Evolutionary conservation across 2,797 vertebrate species (phyloP).

Genomic region (Neosilurus hyrtlii): DNA sequence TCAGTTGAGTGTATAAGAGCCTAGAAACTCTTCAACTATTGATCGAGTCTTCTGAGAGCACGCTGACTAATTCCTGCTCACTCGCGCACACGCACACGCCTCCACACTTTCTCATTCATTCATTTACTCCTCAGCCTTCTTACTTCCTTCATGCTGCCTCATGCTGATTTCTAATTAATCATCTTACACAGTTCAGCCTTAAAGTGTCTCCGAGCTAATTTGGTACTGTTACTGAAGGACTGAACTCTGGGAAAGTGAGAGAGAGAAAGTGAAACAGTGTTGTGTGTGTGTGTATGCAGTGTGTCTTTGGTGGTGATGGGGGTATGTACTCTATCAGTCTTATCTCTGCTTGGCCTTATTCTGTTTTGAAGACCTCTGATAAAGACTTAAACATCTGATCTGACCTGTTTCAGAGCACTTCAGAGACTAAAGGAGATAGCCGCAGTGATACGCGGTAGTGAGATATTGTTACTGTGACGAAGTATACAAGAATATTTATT

Average conservation of each 20-base stretch:
- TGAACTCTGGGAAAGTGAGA: neutral
- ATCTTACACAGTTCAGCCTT: slow-evolving; percentile 32
- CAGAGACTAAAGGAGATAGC: slow-evolving; percentile 21
- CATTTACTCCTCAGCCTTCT: slow-evolving; percentile 6
- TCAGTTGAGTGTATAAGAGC: neutral
- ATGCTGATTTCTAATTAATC: slow-evolving; percentile 39
- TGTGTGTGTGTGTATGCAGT: slow-evolving; percentile 22
- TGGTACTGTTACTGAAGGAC: slow-evolving; percentile 47
- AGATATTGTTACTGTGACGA: slow-evolving; percentile 24
- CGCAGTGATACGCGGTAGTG: slow-evolving; percentile 1
- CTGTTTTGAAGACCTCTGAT: slow-evolving; percentile 45
- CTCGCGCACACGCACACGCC: neutral
- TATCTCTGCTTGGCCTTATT: slow-evolving; percentile 55
- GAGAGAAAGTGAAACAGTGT: slow-evolving; percentile 1
- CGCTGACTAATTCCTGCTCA: slow-evolving; percentile 4
- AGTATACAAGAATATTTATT: neutral
- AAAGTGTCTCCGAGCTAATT: slow-evolving; percentile 57
- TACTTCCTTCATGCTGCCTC: slow-evolving; percentile 19
- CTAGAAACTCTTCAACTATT: neutral
- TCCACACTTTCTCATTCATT: slow-evolving; percentile 17
- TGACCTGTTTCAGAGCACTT: slow-evolving; percentile 37
- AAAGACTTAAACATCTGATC: slow-evolving; percentile 40
- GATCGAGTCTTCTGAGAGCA: neutral
- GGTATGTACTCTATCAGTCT: slow-evolving; percentile 35
- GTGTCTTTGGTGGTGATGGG: slow-evolving; percentile 4